Evolutionary conservation across 2,888 invertebrate genomes (phyloP), one percentile per base, ranked within the genome.

Genomic region (Campoletis raptor): DNA sequence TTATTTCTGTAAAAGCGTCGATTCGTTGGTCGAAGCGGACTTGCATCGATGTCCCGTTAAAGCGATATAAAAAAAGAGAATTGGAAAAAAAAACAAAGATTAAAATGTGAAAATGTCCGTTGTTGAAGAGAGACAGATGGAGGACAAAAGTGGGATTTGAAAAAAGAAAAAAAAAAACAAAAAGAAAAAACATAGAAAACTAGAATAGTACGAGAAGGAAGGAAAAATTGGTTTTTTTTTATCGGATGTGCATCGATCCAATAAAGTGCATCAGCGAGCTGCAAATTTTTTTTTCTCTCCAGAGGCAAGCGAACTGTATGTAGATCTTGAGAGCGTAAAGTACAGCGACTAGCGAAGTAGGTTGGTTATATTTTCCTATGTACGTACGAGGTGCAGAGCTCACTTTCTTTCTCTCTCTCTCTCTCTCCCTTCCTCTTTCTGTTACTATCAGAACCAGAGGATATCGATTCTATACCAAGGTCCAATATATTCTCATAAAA

Each of bases 401-500:
- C 84, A 57, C 69, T 79, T 37, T 64, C 64, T 61, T 18, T 61
- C 64, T 80, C 76, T 54, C 40, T 36, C 54, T 40, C 83, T 73
- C 52, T 30, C 42, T 45, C 42, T 66, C 37, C 15, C 18, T 30
- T 36, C 61, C 36, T 66, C 42, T 66, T 66, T 30, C 61, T 72
- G 67, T 48, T 24, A 52, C 74, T 77, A 64, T 76, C 64, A 78
- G 57, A 70, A 81, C 72, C 54, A 81, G 78, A 48, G 87, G 42
- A 79, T 88, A 89, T 89, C 87, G 89, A 89, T 88, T 89, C 83
- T 83, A 87, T 86, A 87, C 86, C 86, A 67, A 76, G 81, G 83
- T 81, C 87, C 85, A 88, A 88, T 88, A 87, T 88, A 88, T 88
- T 86, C 83, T 83, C 85, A 88, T 88, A 87, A 89, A 87, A 89